A percentile compares a stretch with the other conserved stretches of the same genome.
phyloP scores from a whole-genome alignment of 2,888 invertebrate genomes.

The Urechis unicinctus region DNA sequence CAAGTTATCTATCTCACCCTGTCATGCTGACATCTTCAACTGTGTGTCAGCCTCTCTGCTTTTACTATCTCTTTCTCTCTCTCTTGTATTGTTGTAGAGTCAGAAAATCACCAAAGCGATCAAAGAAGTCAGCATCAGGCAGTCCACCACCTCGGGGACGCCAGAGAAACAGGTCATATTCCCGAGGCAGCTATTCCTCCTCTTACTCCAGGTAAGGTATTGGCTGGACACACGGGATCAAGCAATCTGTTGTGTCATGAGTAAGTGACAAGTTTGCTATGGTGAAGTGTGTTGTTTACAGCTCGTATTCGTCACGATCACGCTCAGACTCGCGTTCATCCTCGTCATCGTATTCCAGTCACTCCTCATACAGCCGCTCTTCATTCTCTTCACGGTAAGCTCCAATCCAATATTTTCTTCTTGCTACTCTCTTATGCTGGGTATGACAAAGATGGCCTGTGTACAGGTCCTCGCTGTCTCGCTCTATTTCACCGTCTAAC shows the following conservation, averaged over 20 bases:
- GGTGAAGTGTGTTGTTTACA: neutral
- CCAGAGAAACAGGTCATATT: constrained; percentile 35
- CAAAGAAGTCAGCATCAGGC: neutral
- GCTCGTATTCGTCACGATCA: constrained; percentile 11
- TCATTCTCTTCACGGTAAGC: constrained; percentile 1
- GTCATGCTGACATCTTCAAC: neutral
- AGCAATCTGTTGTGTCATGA: too few species aligned
- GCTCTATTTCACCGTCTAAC: too few species aligned
- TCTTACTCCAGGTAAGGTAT: constrained; percentile 57
- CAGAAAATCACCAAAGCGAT: neutral
- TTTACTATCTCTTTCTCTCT: neutral
- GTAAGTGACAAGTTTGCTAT: too few species aligned
- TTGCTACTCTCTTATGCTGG: too few species aligned
- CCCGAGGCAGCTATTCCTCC: constrained; percentile 61
- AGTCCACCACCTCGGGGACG: neutral
- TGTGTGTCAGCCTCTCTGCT: neutral
- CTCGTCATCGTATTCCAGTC: constrained; percentile 9
- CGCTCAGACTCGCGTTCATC: constrained; percentile 16
- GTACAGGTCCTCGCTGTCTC: too few species aligned
- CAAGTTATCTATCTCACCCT: constrained; percentile 16
- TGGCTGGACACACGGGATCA: too few species aligned
- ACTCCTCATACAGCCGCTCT: constrained; percentile 7
- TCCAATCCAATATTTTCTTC: too few species aligned
- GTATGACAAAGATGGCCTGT: too few species aligned
- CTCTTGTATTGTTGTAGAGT: neutral